Base-by-base conservation (phyloP, 2,113 vertebrate genomes). In the Plecotus auritus region DNA sequence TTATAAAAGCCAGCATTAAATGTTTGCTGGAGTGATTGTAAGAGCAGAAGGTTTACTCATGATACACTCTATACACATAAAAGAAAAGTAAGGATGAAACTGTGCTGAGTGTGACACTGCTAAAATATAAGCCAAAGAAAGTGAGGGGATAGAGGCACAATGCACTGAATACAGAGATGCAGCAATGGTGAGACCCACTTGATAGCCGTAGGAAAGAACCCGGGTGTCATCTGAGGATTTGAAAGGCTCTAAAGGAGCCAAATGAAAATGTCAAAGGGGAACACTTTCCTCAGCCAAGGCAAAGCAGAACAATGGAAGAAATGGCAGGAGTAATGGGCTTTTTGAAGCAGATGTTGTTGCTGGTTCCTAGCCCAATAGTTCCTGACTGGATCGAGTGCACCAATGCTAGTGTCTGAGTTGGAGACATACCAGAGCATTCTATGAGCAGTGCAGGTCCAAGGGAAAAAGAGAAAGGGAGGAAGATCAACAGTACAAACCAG, bases 181-280 rank as follows among this genome's bases (percentile, higher is more conserved):
- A 80, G 18, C 93, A 96, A 92, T 86, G 93, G 14, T 56, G 40
- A 93, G 86, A 93, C 91, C 94, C 92, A 96, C 91, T 97, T 88
- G 95, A 64, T 95, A 82, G 96, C 95, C 94, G 96, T 64, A 94
- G 97, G 92, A 92, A 85, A 96, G 95, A 96, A 97, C 92, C 1
- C 96, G 97, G 96, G 97, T 95, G 96, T 87, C 97, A 94, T 84
- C 7, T 70, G 92, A 98, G 94, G 97, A 93, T 95, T 89, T 97
- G 72, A 61, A 98, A 77, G 91, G 76, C 91, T 97, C 97, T 96
- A 95, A 97, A 98, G 90, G 80, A 97, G 95, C 95, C 97, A 97
- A 95, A 94, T 69, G 93, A 97, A 98, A 98, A 97, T 98, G 94
- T 96, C 97, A 94, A 97, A 97, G 96, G 93, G 94, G 97, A 98